A percentile compares a stretch with the other conserved stretches of the same genome.
Conservation (phyloP, 1,140 invertebrate species). For the Neodiprion lecontei region DNA sequence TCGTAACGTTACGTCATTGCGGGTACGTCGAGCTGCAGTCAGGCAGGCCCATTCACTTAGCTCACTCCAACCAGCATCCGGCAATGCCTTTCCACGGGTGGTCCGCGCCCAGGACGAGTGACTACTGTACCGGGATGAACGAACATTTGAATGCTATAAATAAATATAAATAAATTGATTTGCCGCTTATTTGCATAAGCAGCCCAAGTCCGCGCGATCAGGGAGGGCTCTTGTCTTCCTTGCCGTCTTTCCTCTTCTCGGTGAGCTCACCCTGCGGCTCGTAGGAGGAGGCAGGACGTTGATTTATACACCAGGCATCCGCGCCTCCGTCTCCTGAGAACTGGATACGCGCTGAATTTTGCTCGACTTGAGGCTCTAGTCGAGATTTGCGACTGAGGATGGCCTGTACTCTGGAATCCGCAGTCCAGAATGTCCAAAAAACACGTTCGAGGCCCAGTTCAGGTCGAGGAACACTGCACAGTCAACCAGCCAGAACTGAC, state of each 20-base stretch:
- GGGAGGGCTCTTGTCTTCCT: background rate
- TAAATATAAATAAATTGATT: conserved; percentile 8
- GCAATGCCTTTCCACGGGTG: conserved; percentile 1
- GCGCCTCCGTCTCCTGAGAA: background rate
- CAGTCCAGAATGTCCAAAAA: too few relatives aligned
- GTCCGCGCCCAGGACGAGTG: background rate
- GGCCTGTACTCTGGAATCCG: too few relatives aligned
- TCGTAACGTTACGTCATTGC: background rate
- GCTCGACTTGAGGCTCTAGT: background rate
- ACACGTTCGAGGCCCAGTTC: too few relatives aligned
- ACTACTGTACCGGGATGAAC: background rate
- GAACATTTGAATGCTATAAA: conserved; percentile 7
- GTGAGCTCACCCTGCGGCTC: background rate
- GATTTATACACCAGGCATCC: conserved; percentile 1
- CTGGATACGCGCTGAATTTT: background rate
- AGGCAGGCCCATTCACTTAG: background rate
- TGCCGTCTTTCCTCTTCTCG: background rate
- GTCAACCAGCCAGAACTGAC: too few relatives aligned
- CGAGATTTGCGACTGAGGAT: background rate
- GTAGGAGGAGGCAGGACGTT: conserved; percentile 1
- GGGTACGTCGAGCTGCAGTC: background rate
- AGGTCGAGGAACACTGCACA: too few relatives aligned
- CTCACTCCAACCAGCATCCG: background rate
- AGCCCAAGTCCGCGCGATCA: background rate
- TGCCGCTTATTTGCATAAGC: conserved; percentile 3